Conservation (phyloP, 2,113 vertebrate genomes). For the Sporophila hypoxantha region DNA sequence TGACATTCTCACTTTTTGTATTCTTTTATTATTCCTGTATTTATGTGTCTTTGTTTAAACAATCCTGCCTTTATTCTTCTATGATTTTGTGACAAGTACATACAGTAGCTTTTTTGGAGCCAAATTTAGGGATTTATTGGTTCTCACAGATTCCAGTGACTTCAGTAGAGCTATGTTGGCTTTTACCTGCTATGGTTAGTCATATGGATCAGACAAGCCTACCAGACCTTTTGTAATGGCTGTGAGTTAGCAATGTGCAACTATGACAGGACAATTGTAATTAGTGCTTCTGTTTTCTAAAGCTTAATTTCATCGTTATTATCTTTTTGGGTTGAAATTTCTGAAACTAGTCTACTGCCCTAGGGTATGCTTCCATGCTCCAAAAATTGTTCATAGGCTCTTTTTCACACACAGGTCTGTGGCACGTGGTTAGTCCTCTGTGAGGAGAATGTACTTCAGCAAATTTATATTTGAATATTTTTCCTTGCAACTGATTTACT, state of each 20-base stretch:
- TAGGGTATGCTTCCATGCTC: neutral
- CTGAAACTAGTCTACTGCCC: conserved; percentile 23
- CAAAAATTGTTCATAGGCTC: neutral
- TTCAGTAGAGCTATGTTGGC: neutral
- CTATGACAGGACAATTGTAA: neutral
- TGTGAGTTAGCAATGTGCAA: neutral
- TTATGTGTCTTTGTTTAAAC: conserved; percentile 1
- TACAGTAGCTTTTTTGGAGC: neutral
- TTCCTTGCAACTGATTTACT: conserved; percentile 5
- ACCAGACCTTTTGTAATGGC: neutral
- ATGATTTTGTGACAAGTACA: neutral
- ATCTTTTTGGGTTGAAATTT: conserved; percentile 18
- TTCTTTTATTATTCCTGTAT: neutral
- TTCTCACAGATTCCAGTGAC: neutral
- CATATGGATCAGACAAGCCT: neutral
- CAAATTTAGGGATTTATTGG: neutral
- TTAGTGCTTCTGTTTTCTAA: neutral
- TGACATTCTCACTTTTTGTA: neutral
- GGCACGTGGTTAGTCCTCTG: conserved; percentile 39
- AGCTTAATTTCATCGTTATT: neutral
- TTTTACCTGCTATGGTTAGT: neutral
- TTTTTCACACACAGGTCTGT: conserved; percentile 38
- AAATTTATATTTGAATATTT: conserved; percentile 33
- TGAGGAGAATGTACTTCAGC: conserved; percentile 57
- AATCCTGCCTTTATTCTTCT: neutral